These are phyloP conservation scores for Conchocele bisecta DNA, from an alignment of 2,888 invertebrate genomes.

Conservation along the genomic window DNA sequence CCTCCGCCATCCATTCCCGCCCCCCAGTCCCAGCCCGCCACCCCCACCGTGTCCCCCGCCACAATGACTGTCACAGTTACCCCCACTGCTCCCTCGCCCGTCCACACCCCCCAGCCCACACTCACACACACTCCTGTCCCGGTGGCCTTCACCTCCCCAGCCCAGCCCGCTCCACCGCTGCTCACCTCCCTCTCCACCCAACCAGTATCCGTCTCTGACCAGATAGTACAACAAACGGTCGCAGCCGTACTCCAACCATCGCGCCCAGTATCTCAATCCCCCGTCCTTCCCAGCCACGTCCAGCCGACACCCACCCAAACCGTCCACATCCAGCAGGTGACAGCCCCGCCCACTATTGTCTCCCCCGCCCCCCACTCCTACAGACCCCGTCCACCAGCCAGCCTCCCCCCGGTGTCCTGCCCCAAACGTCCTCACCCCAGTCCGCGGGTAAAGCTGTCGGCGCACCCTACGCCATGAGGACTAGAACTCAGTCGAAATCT, in stretches of 20 bases:
- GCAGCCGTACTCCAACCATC: slow-evolving; percentile 3
- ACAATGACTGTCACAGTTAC: slow-evolving; percentile 39
- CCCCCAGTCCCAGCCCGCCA: slow-evolving; percentile 24
- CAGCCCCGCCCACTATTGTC: slow-evolving; percentile 45
- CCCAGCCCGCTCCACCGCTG: slow-evolving; percentile 47
- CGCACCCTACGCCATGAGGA: slow-evolving; percentile 77
- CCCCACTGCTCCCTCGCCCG: slow-evolving; percentile 17
- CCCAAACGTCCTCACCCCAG: slow-evolving; percentile 46
- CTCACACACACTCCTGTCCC: slow-evolving; percentile 34
- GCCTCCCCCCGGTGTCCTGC: slow-evolving; percentile 6
- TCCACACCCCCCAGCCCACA: slow-evolving; percentile 18
- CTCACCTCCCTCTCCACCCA: slow-evolving; percentile 26
- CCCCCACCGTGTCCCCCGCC: slow-evolving; percentile 57
- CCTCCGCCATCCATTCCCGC: slow-evolving; percentile 38
- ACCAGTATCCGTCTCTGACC: slow-evolving; percentile 22
- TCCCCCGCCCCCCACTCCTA: slow-evolving; percentile 46
- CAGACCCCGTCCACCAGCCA: slow-evolving; percentile 43
- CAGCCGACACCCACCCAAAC: slow-evolving; percentile 56
- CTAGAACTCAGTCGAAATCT: slow-evolving; percentile 74
- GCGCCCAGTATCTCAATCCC: too few relatives aligned
- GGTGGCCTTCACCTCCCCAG: slow-evolving; percentile 37
- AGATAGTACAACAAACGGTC: slow-evolving; percentile 47
- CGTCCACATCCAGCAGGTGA: slow-evolving; percentile 41
- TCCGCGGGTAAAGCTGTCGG: slow-evolving; percentile 57
- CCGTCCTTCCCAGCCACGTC: too few relatives aligned